Conservation (phyloP, 2,888 invertebrate species). For the Hirtodrosophila confusa region DNA sequence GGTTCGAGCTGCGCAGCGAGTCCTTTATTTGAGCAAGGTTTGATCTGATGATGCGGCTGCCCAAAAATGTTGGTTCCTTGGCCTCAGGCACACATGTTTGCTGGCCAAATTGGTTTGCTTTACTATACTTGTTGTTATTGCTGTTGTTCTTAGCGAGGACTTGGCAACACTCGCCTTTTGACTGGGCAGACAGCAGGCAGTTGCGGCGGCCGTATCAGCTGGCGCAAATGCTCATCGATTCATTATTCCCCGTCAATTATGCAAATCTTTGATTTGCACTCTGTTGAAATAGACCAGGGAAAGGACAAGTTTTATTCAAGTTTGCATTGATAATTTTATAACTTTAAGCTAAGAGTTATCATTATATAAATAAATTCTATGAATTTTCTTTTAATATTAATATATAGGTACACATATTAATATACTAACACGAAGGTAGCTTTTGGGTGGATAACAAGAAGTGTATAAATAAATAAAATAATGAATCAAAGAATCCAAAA, state of each 20-base stretch:
- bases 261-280: slow-evolving; percentile 56
- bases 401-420: no score
- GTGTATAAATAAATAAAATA: no score
- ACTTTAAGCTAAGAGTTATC: no score
- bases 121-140: slow-evolving; percentile 27
- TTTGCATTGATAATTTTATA: no score
- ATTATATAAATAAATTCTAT: no score
- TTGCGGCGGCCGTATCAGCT: slow-evolving; percentile 67
- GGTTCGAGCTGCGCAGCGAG: slow-evolving; percentile 56
- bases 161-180: slow-evolving; percentile 57
- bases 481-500: no score
- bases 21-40: slow-evolving; percentile 45
- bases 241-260: slow-evolving; percentile 72
- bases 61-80: slow-evolving; percentile 49
- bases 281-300: slow-evolving; percentile 30
- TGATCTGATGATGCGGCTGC: slow-evolving; percentile 52
- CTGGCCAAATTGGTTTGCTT: slow-evolving; percentile 51
- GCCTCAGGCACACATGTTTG: slow-evolving; percentile 66
- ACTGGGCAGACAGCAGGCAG: slow-evolving; percentile 58
- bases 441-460: no score
- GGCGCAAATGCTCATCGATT: slow-evolving; percentile 76
- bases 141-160: slow-evolving; percentile 29
- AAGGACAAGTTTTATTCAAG: neutral
- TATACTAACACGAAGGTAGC: no score
- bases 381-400: no score